Percentiles rank a stretch among this genome's conserved stretches.
Evolutionary conservation across 2,113 vertebrate species (phyloP).

Genomic region (Pachyramphus minor): DNA sequence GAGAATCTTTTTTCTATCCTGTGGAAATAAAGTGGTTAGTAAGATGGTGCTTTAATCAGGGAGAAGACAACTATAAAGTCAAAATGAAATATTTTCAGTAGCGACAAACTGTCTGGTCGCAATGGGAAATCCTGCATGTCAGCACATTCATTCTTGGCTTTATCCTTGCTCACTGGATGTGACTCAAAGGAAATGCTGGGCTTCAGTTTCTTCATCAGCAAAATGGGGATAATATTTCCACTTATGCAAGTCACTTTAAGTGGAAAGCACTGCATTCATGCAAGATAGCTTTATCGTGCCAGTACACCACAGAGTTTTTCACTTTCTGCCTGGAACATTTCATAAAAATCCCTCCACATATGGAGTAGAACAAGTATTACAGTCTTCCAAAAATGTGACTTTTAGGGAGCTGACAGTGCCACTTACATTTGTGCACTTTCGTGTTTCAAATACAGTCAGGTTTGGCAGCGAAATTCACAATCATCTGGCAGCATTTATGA

Average conservation of each 20-base stretch:
- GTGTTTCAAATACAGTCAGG: constrained; percentile 14
- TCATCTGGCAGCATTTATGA: constrained; percentile 34
- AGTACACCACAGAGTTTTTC: constrained; percentile 26
- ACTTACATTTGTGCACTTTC: constrained; percentile 21
- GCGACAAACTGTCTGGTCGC: constrained; percentile 52
- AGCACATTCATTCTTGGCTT: constrained; percentile 57
- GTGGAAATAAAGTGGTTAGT: neutral
- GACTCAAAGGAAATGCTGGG: constrained; percentile 43
- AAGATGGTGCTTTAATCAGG: constrained; percentile 3
- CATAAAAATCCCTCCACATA: constrained; percentile 55
- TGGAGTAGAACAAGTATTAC: constrained; percentile 39
- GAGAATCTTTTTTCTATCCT: neutral
- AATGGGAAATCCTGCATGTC: constrained; percentile 44
- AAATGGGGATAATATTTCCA: constrained; percentile 52
- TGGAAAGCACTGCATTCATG: constrained; percentile 26
- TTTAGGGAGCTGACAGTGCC: constrained; percentile 29
- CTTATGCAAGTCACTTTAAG: constrained; percentile 56
- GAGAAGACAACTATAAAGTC: neutral
- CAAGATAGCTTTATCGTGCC: constrained; percentile 11
- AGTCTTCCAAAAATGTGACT: constrained; percentile 55
- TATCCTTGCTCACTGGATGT: constrained; percentile 36
- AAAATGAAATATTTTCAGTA: constrained; percentile 22
- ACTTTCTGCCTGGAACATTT: constrained; percentile 52
- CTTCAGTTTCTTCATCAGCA: constrained; percentile 55
- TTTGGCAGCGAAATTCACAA: constrained; percentile 5